Base-by-base conservation (phyloP, 1,140 invertebrate species). In the Luehdorfia chinensis region DNA sequence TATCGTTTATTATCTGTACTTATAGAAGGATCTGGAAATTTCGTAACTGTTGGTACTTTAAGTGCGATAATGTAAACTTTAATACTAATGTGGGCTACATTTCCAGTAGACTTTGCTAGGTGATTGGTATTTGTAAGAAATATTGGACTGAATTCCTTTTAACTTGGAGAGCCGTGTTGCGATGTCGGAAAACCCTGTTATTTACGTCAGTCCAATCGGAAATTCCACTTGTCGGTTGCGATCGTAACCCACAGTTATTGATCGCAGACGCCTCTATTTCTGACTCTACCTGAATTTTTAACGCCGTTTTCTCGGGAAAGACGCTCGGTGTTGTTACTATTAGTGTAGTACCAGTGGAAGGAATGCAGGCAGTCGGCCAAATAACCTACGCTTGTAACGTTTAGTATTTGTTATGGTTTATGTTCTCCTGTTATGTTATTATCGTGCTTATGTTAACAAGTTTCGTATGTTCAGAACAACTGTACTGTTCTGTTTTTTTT, bases 351-450 rank as follows among this genome's bases (percentile, higher is more conserved):
- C 2, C 19, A 21, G 19, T 11, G 11, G 9, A 5, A 9, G 28
- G 71, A 72, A 75, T 77, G 64, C 73, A 64, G 74, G 75, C 72
- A 71, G 1, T 55, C 32, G 37, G 67, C 75, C 75, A 78, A 74
- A 71, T 69, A 67, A 74, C 72, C 60, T 66, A 61, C 28, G 50
- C 37, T 41, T 58, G 55, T 59, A 47, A 2, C n/a, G 28, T 31
- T 31, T 21, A 3, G 19, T 21, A 31, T 31, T 31, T 31, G 28
- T 31, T 13, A 31, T 31, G 4, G 12, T 31, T 62, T 67, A 63
- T 67, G 67, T 69, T 66, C 67, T 57, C 46, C 37, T 52, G 27
- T 37, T 47, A 44, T 44, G 33, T 15, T 44, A 44, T 50, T 39
- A 36, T 28, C n/a, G n/a, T n/a, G n/a, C n/a, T n/a, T n/a, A n/a